Percentiles rank a stretch among this genome's conserved stretches.
phyloP scores from a whole-genome alignment of 2,888 invertebrate genomes.

The Lasioglossum morio region DNA sequence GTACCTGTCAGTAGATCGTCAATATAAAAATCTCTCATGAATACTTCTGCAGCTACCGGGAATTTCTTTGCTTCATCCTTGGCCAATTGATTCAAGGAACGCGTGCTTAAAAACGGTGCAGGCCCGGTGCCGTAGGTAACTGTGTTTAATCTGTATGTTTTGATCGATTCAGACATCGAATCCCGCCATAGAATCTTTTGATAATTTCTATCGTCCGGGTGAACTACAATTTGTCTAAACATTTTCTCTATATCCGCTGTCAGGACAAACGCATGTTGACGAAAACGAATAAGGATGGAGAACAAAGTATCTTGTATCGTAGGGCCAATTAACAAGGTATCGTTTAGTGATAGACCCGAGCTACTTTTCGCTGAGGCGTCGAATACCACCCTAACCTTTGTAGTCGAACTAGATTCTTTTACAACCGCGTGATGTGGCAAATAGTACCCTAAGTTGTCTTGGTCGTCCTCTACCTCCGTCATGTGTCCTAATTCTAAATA shows the following conservation, averaged over 20 bases:
- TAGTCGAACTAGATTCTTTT: not conserved
- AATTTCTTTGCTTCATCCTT: not conserved
- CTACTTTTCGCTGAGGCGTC: not conserved
- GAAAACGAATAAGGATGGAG: not conserved
- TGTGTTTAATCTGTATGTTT: not conserved
- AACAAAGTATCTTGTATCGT: not conserved
- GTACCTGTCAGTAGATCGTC: conserved; percentile 2
- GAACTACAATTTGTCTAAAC: not conserved
- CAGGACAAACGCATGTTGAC: not conserved
- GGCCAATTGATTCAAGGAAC: not conserved
- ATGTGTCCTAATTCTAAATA: not conserved
- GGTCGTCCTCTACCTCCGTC: not conserved
- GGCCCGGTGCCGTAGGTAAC: not conserved
- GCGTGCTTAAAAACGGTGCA: not conserved
- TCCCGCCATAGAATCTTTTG: not conserved
- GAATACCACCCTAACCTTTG: no score
- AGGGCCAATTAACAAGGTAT: not conserved
- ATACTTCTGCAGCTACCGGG: not conserved
- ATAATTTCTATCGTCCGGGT: not conserved
- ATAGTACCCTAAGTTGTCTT: not conserved
- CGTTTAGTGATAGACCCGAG: not conserved
- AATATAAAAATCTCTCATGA: conserved; percentile 4
- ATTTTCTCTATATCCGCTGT: not conserved
- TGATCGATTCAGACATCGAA: not conserved
- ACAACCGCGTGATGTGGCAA: not conserved